Base-by-base conservation (phyloP, 2,113 vertebrate genomes). In the Elanus axillaris region DNA sequence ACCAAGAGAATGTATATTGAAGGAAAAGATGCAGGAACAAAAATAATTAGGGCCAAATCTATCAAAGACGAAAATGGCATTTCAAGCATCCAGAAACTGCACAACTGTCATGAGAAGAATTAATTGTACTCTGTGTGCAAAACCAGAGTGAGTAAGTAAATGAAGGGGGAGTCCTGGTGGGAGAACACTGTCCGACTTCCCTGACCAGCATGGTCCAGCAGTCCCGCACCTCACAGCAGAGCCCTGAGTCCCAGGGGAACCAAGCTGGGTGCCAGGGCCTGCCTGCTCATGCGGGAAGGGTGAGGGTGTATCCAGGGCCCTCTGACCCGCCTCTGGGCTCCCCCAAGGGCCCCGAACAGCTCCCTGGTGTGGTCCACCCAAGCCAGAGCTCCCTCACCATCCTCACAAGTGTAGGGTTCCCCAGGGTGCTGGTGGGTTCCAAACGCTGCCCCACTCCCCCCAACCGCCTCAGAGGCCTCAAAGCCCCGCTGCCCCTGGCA, bases 271-370 rank as follows among this genome's bases (percentile, higher is more conserved):
- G 19, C 60, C 38, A 45, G 34, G 22, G 17, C 34, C 17, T 38
- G 26, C 6, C 32, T 34, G 42, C 32, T 36, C 27, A 38, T 0
- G 2, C 11, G 14, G 62, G 23, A 40, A 32, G 17, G 31, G 10
- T 0, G 0, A 34, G 13, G 52, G 11, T 5, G 0, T 16, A 34
- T 5, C 16, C 38, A 63, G 9, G 53, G 21, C 53, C 32, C 23
- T 16, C 59, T 22, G 6, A 29, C n/a, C 25, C 50, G 36, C 27
- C 27, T 3, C 63, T 2, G 3, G 36, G 29, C 25, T 63, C 29
- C 73, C 53, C 42, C 42, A 52, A 17, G 13, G 23, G 48, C 34
- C 17, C 4, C 42, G 20, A 2, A 56, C 29, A 58, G 34, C 75
- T 38, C 56, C 50, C 48, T 32, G 40, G 5, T 15, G 36, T 16